A percentile compares a stretch with the other conserved stretches of the same genome.
phyloP scores from a whole-genome alignment of 2,888 invertebrate genomes.

The Marasmarcha lunaedactyla region DNA sequence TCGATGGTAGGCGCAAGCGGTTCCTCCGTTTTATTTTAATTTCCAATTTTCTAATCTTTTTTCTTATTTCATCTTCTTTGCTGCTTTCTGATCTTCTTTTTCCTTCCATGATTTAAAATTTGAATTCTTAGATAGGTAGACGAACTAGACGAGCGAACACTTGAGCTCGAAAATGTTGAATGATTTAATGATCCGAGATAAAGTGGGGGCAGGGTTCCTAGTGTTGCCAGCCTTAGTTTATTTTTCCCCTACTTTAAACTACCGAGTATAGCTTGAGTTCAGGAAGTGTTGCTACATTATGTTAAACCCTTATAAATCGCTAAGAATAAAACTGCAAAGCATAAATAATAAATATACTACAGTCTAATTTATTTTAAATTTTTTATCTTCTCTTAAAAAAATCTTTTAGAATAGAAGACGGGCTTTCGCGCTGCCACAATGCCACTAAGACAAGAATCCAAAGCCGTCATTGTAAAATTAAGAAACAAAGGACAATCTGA shows the following conservation, averaged over 20 bases:
- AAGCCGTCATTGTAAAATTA: too few relatives aligned
- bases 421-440: too few relatives aligned
- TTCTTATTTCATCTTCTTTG: background rate
- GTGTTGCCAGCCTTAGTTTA: background rate
- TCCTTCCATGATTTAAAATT: background rate
- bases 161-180: background rate
- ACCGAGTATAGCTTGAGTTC: background rate
- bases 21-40: background rate
- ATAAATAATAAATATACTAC: too few relatives aligned
- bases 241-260: slow-evolving; percentile 1
- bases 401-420: too few relatives aligned
- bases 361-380: too few relatives aligned
- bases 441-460: too few relatives aligned
- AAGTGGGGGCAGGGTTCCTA: background rate
- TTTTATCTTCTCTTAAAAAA: too few relatives aligned
- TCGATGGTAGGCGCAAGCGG: background rate
- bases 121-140: background rate
- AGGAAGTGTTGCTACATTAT: background rate
- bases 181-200: background rate
- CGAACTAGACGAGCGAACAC: background rate
- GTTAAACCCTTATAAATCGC: background rate
- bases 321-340: background rate
- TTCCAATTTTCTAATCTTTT: too few relatives aligned
- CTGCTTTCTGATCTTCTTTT: background rate
- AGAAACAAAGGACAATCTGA: too few relatives aligned